These are phyloP conservation scores for Heliothis subflexa DNA, from an alignment of 1,140 invertebrate species.

Conservation along the genomic window DNA sequence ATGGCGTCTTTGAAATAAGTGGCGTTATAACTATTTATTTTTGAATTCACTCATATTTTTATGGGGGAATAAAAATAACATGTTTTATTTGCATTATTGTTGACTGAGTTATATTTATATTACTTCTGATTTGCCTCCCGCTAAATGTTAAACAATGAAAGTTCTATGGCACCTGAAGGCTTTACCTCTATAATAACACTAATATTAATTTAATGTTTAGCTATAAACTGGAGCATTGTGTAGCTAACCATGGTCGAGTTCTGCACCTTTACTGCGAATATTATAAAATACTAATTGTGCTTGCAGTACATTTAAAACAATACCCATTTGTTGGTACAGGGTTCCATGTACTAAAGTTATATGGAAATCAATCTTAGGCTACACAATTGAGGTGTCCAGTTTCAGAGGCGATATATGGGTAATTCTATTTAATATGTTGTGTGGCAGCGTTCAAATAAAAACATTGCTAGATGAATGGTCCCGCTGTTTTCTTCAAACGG, in stretches of 20 bases:
- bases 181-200: too few relatives aligned
- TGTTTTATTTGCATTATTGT: too few relatives aligned
- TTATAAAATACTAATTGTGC: not conserved
- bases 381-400: constrained; percentile 65
- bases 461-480: constrained; percentile 77
- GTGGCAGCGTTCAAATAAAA: constrained; percentile 69
- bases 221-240: not conserved
- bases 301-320: constrained; percentile 16
- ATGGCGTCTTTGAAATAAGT: not conserved
- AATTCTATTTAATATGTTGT: constrained; percentile 58
- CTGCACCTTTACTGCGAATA: not conserved
- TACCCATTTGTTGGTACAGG: constrained; percentile 13
- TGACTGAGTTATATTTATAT: too few relatives aligned
- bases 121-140: too few relatives aligned
- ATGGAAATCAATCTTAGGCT: constrained; percentile 51
- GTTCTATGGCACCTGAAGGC: too few relatives aligned
- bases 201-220: not conserved
- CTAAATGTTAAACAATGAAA: too few relatives aligned
- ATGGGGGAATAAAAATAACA: too few relatives aligned
- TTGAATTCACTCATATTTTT: not conserved
- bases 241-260: not conserved
- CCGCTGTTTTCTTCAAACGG: constrained; percentile 66
- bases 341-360: not conserved
- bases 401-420: constrained; percentile 54
- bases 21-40: not conserved